phyloP scores from a whole-genome alignment of 2,113 vertebrate genomes.

The Empidonax alnorum region DNA sequence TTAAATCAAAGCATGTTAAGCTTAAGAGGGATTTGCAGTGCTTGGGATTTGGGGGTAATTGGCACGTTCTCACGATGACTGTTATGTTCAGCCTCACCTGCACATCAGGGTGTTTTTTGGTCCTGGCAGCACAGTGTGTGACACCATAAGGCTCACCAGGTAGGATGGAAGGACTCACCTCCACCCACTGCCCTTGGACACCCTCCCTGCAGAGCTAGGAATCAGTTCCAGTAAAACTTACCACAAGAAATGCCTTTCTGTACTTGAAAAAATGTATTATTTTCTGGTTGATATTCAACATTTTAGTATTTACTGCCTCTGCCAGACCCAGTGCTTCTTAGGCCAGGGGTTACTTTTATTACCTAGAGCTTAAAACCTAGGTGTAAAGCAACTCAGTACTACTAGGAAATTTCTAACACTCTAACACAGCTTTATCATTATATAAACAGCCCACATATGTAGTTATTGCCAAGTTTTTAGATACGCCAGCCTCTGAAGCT shows the following conservation, averaged over 20 bases:
- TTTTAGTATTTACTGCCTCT: not conserved
- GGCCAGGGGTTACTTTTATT: not conserved
- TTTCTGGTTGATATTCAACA: not conserved
- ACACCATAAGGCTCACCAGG: not conserved
- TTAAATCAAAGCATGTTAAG: slow-evolving; percentile 41
- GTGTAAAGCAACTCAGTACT: not conserved
- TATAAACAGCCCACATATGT: not conserved
- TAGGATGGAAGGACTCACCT: not conserved
- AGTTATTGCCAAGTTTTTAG: slow-evolving; percentile 1
- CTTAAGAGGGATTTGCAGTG: slow-evolving; percentile 14
- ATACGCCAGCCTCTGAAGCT: not conserved
- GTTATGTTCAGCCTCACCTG: not conserved
- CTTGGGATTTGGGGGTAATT: not conserved
- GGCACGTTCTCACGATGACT: not conserved
- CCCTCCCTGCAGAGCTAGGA: not conserved
- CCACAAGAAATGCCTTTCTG: not conserved
- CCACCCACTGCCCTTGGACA: not conserved
- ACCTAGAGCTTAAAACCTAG: not conserved
- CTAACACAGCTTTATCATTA: not conserved
- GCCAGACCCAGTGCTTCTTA: not conserved
- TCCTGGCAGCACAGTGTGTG: not conserved
- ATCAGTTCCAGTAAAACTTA: not conserved
- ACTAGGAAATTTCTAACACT: not conserved
- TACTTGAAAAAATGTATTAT: not conserved
- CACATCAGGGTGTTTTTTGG: not conserved